phyloP scores from a whole-genome alignment of 23 tunicate genomes.

The Diplosoma virens region DNA sequence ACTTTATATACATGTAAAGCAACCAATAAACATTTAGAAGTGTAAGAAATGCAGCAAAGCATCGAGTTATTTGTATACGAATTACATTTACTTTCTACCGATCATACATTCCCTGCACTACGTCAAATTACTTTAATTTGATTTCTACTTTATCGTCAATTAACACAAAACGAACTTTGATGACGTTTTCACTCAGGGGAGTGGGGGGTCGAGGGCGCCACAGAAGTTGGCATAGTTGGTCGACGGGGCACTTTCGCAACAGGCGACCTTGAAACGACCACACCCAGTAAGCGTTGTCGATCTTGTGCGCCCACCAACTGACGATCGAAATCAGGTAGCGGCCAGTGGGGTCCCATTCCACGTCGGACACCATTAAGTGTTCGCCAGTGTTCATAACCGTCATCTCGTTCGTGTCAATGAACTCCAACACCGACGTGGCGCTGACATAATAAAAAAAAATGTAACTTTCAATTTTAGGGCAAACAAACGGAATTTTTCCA shows the following conservation, averaged over 20 bases:
- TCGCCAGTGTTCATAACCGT: slow-evolving; percentile 90
- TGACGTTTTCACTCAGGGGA: slow-evolving; percentile 48
- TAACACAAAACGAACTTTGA: slow-evolving; percentile 46
- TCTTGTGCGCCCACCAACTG: slow-evolving; percentile 95
- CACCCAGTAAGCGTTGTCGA: slow-evolving; percentile 92
- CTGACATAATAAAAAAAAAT: too few species aligned
- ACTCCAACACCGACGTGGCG: slow-evolving; percentile 69
- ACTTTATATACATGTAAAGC: too few species aligned
- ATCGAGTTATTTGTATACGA: too few species aligned
- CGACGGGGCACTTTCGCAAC: slow-evolving; percentile 61
- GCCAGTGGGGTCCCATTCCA: slow-evolving; percentile 99
- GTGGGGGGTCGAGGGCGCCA: slow-evolving; percentile 96
- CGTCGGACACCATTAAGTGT: slow-evolving; percentile 89
- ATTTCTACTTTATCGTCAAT: background rate
- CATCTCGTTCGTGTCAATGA: slow-evolving; percentile 89
- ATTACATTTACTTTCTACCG: too few species aligned
- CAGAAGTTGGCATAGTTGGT: slow-evolving; percentile 74
- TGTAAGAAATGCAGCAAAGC: too few species aligned
- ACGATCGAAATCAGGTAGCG: slow-evolving; percentile 83
- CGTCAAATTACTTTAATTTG: too few species aligned
- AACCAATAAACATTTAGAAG: too few species aligned
- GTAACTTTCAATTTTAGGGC: too few species aligned
- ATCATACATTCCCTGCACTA: too few species aligned
- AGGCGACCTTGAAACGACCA: slow-evolving; percentile 99
- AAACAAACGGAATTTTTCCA: too few species aligned